phyloP scores from a whole-genome alignment of 2,113 vertebrate species.

The Mandrillus leucophaeus region DNA sequence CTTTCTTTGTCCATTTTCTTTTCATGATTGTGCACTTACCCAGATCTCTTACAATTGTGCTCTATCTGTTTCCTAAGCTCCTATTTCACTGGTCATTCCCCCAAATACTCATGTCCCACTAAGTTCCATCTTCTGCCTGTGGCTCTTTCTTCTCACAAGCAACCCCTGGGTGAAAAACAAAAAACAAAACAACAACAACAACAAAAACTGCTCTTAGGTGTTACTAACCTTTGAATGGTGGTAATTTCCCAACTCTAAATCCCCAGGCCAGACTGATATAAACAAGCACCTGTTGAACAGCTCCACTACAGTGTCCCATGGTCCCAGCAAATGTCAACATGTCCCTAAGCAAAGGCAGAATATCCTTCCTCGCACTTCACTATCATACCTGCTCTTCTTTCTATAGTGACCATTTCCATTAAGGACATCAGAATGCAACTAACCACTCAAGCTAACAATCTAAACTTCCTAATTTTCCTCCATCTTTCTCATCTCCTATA shows the following conservation, averaged over 20 bases:
- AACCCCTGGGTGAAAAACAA: background rate
- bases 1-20: background rate
- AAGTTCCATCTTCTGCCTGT: background rate
- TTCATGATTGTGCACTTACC: background rate
- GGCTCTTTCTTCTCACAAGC: background rate
- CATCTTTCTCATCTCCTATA: background rate
- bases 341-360: background rate
- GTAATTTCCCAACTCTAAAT: background rate
- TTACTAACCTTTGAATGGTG: background rate
- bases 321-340: background rate
- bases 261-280: background rate
- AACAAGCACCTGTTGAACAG: background rate
- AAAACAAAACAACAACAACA: background rate
- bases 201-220: background rate
- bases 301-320: rapidly evolving
- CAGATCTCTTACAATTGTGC: background rate
- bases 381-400: background rate
- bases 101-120: background rate
- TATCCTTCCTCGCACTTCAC: background rate
- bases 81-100: background rate
- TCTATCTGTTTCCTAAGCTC: background rate
- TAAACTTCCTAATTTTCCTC: background rate
- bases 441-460: background rate
- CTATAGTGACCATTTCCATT: background rate
- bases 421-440: background rate